These are phyloP conservation scores for Lynx canadensis DNA, from an alignment of 2,113 vertebrate genomes.

Conservation along the genomic window DNA sequence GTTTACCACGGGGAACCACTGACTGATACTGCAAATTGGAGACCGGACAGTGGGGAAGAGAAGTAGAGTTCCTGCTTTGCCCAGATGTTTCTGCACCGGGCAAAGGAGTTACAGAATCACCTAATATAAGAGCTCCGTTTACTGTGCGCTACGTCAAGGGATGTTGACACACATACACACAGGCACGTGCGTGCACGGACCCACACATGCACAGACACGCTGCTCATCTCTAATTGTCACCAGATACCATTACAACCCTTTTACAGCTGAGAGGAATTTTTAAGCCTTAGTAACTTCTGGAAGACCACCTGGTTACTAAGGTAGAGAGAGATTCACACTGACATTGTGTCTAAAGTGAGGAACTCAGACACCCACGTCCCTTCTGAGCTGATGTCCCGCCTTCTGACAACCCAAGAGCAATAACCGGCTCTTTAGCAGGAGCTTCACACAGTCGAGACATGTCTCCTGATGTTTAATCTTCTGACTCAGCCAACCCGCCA, in stretches of 20 bases:
- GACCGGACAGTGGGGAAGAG: neutral
- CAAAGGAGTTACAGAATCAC: neutral
- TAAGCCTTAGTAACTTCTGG: neutral
- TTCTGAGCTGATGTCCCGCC: neutral
- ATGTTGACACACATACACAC: neutral
- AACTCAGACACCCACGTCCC: neutral
- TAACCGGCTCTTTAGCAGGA: neutral
- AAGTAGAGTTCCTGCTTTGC: neutral
- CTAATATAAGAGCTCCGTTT: neutral
- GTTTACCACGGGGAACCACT: neutral
- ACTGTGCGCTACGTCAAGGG: neutral
- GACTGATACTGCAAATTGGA: neutral
- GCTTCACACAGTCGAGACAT: neutral
- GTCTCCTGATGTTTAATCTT: neutral
- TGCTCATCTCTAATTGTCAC: neutral
- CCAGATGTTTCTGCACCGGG: neutral
- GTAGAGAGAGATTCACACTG: neutral
- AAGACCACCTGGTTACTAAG: neutral
- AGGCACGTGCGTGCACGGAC: neutral
- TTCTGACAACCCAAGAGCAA: neutral
- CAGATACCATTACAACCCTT: neutral
- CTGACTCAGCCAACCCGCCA: neutral
- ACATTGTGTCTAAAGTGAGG: neutral
- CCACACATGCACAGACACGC: neutral
- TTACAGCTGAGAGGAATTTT: neutral